Percentiles rank a stretch among this genome's conserved stretches.
These are phyloP conservation scores for Apus apus DNA, from an alignment of 2,113 vertebrate genomes.

Conservation along the genomic window DNA sequence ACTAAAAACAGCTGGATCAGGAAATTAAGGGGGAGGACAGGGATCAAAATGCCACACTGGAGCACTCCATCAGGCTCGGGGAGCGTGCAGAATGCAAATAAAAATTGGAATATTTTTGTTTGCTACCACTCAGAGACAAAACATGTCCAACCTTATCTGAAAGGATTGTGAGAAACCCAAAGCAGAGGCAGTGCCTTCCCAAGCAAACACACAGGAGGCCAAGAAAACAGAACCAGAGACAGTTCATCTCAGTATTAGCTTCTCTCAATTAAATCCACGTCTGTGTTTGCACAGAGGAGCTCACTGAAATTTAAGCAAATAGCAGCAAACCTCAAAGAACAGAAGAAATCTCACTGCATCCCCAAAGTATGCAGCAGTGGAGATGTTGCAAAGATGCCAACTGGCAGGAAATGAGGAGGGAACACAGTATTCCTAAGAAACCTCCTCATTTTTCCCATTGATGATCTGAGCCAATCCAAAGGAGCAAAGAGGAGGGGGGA, in stretches of 20 bases:
- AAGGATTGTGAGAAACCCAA: neutral
- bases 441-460: neutral
- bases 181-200: neutral
- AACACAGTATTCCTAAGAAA: conserved; percentile 19
- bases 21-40: neutral
- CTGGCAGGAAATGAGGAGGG: neutral
- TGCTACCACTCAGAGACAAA: neutral
- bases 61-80: neutral
- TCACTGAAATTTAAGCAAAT: neutral
- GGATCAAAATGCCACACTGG: neutral
- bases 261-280: neutral
- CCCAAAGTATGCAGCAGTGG: neutral
- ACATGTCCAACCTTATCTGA: neutral
- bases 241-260: neutral
- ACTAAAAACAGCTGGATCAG: neutral
- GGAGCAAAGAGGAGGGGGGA: neutral
- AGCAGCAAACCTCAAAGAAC: conserved; percentile 37
- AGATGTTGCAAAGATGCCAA: conserved; percentile 16
- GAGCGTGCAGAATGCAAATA: neutral
- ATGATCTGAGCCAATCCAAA: neutral
- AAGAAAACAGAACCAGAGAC: conserved; percentile 6
- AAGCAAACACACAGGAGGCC: neutral
- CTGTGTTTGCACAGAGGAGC: neutral
- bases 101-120: neutral
- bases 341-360: conserved; percentile 29